Percentiles rank a stretch among this genome's conserved stretches.
These are phyloP conservation scores for Astropecten irregularis DNA, from an alignment of 53 echinoderm and acorn worm genomes.

Conservation along the genomic window DNA sequence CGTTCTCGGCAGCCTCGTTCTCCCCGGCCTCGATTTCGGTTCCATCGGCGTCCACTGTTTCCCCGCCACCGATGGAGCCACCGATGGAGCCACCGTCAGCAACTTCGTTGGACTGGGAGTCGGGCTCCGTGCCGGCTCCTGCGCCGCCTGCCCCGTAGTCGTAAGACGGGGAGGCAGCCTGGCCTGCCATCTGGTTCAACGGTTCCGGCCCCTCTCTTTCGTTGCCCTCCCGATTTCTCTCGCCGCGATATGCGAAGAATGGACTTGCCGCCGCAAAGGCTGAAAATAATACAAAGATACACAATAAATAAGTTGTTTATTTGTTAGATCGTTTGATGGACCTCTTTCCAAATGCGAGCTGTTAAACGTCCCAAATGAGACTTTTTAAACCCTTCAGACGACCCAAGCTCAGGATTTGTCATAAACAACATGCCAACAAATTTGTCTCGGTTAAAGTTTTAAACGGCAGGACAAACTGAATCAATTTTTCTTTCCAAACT, in stretches of 20 bases:
- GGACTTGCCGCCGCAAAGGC: not conserved
- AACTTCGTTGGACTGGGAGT: not conserved
- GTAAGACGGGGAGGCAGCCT: conserved; percentile 14
- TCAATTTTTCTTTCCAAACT: too few species aligned
- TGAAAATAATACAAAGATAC: not conserved
- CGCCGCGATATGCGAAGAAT: not conserved
- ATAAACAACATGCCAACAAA: too few species aligned
- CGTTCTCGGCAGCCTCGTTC: not conserved
- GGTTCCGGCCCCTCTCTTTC: not conserved
- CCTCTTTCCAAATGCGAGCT: too few species aligned
- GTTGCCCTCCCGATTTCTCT: not conserved
- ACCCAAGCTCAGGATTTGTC: too few species aligned
- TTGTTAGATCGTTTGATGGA: too few species aligned
- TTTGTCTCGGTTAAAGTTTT: too few species aligned
- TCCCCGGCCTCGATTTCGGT: not conserved
- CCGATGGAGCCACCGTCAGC: not conserved
- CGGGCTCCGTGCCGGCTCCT: not conserved
- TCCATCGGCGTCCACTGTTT: not conserved
- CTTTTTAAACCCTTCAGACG: too few species aligned
- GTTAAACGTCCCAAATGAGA: too few species aligned
- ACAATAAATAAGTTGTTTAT: too few species aligned
- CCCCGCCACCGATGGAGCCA: not conserved
- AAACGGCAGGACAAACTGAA: too few species aligned
- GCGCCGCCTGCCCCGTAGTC: conserved; percentile 8
- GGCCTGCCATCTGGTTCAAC: not conserved